These are phyloP conservation scores for Megaptera novaeangliae DNA, from an alignment of 2,113 vertebrate genomes.

Conservation along the genomic window DNA sequence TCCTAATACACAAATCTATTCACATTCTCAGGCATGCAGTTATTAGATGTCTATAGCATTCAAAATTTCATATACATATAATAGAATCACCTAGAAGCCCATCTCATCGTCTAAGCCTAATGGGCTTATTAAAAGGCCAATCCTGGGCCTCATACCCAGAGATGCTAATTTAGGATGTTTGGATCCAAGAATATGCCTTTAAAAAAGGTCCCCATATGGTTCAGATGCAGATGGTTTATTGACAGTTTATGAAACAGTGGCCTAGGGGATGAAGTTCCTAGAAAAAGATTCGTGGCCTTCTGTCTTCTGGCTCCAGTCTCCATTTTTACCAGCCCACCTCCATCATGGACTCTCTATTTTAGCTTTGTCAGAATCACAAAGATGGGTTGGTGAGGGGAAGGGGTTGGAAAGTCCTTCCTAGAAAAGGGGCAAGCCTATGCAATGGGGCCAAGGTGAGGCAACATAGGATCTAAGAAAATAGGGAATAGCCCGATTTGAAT, in stretches of 20 bases:
- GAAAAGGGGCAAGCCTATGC: not conserved
- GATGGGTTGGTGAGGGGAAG: not conserved
- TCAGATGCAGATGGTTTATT: not conserved
- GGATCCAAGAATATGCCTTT: not conserved
- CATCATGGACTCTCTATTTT: not conserved
- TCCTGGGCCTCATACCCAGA: not conserved
- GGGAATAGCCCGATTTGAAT: not conserved
- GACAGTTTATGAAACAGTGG: not conserved
- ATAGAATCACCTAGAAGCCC: not conserved
- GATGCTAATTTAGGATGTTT: not conserved
- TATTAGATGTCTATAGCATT: not conserved
- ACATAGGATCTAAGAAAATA: not conserved
- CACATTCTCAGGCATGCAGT: not conserved
- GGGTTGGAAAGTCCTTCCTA: not conserved
- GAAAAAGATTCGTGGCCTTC: not conserved
- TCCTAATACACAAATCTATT: not conserved
- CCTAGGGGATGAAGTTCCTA: not conserved
- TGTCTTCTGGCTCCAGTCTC: not conserved
- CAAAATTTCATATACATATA: not conserved
- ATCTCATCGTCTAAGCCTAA: not conserved
- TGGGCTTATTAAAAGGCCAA: not conserved
- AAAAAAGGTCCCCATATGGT: not conserved
- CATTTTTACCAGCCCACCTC: not conserved
- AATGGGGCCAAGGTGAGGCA: not conserved
- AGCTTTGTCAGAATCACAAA: not conserved